These are phyloP conservation scores for Punctoribates punctum DNA, from an alignment of 2,888 invertebrate species.

Conservation along the genomic window DNA sequence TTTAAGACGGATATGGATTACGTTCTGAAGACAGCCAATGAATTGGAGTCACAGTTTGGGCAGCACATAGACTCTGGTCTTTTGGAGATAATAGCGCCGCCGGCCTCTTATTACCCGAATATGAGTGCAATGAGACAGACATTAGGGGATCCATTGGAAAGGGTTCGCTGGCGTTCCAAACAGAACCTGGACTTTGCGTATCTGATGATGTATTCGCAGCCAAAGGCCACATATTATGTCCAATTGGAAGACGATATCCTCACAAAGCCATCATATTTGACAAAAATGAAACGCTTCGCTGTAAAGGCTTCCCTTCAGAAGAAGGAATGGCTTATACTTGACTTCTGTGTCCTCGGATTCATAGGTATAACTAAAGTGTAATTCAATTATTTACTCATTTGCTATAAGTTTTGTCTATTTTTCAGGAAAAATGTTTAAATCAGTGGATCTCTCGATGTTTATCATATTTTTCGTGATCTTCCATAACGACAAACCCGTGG, in stretches of 20 bases:
- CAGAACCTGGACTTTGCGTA: conserved; percentile 71
- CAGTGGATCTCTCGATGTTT: conserved; percentile 76
- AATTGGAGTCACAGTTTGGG: conserved; percentile 71
- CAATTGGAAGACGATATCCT: conserved; percentile 90
- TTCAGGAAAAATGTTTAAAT: conserved; percentile 71
- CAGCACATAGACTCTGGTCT: conserved; percentile 71
- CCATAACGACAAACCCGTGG: conserved; percentile 91
- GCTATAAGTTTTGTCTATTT: conserved; percentile 19
- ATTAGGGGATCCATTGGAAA: conserved; percentile 65
- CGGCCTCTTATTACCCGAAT: conserved; percentile 80
- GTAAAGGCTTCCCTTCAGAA: conserved; percentile 69
- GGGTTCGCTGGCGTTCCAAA: conserved; percentile 80
- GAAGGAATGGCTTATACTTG: conserved; percentile 82
- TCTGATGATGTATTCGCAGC: conserved; percentile 87
- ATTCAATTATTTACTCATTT: conserved; percentile 12
- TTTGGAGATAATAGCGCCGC: conserved; percentile 83
- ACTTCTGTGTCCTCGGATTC: conserved; percentile 89
- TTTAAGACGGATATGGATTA: conserved; percentile 66
- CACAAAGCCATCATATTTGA: conserved; percentile 72
- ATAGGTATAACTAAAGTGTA: conserved; percentile 64
- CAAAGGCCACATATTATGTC: conserved; percentile 81
- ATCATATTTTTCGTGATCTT: conserved; percentile 92
- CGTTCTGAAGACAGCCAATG: conserved; percentile 68
- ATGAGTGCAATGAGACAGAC: conserved; percentile 66
- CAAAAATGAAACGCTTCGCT: conserved; percentile 78